These are phyloP conservation scores for Rhizomys pruinosus DNA, from an alignment of 2,113 vertebrate species.

Conservation along the genomic window DNA sequence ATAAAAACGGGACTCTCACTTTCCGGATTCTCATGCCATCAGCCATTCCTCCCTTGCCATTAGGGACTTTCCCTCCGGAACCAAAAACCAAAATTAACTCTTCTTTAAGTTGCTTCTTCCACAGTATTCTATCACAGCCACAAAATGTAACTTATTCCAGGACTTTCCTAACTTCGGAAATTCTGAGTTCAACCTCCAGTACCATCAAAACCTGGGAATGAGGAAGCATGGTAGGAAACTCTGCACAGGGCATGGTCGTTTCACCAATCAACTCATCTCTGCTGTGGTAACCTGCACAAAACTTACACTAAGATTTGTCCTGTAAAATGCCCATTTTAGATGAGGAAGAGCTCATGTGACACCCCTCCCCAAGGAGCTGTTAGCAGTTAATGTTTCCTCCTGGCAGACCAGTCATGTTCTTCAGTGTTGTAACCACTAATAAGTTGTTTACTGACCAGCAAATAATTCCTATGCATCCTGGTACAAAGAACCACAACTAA, in stretches of 20 bases:
- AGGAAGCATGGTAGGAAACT: not conserved
- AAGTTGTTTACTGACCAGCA: not conserved
- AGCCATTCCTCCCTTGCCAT: no score
- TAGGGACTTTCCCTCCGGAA: no score
- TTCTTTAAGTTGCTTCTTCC: no score
- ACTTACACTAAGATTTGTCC: no score
- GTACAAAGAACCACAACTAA: not conserved
- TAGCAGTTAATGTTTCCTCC: not conserved
- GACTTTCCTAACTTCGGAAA: not conserved
- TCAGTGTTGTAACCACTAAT: no score
- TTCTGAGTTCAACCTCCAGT: not conserved
- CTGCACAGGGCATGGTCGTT: not conserved
- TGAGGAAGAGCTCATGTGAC: not conserved
- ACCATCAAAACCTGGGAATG: no score
- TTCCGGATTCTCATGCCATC: no score
- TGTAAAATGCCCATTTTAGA: not conserved
- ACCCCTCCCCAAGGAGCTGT: not conserved
- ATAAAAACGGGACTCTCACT: no score
- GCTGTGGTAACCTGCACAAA: no score
- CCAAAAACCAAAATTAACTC: no score
- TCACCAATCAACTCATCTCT: not conserved
- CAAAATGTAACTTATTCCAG: not conserved
- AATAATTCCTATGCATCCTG: not conserved
- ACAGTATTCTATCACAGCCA: no score
- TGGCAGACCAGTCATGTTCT: not conserved